Evolutionary conservation across 1,140 invertebrate genomes (phyloP), one percentile per base, ranked within the genome.

Genomic region (Maconellicoccus hirsutus): DNA sequence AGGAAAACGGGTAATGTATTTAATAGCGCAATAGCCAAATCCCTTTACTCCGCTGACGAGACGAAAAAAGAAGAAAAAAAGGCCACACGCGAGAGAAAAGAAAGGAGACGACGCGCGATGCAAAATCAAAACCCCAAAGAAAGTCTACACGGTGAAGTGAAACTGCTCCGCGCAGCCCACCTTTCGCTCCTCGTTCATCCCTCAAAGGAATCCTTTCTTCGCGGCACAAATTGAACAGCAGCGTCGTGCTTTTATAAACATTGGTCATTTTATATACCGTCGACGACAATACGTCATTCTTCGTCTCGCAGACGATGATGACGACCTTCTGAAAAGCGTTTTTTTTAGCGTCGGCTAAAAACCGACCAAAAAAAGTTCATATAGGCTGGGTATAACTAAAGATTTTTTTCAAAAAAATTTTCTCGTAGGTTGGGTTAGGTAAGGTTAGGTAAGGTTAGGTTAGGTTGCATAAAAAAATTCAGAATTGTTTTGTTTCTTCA

Each of bases 221-320:
- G 29, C 29, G 12, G 29, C 29, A 33, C 4, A 6, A 52, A 52
- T 52, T 19, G 42, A 52, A 19, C 42, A 52, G 42, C 42, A 8
- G 42, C 42, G 42, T 52, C 42, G 42, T 33, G n/a, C 42, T 52
- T 52, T 52, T 52, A 52, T 52, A 52, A 52, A 52, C 42, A 52
- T 14, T 52, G 42, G 42, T 52, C 42, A 52, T 52, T 52, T 52
- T 12, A 33, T 33, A 33, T 12, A 12, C 12, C 29, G 29, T 33
- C 42, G 42, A 8, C 42, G 42, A 3, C n/a, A 14, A 8, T 3
- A 52, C 42, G 42, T 52, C 42, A 52, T 52, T 52, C 6, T 12
- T 33, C n/a, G n/a, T n/a, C n/a, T n/a, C n/a, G n/a, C n/a, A n/a
- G n/a, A n/a, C n/a, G n/a, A n/a, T n/a, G n/a, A n/a, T n/a, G n/a